Evolutionary conservation across 2,113 vertebrate genomes (phyloP).

Genomic region (Monopterus albus): DNA sequence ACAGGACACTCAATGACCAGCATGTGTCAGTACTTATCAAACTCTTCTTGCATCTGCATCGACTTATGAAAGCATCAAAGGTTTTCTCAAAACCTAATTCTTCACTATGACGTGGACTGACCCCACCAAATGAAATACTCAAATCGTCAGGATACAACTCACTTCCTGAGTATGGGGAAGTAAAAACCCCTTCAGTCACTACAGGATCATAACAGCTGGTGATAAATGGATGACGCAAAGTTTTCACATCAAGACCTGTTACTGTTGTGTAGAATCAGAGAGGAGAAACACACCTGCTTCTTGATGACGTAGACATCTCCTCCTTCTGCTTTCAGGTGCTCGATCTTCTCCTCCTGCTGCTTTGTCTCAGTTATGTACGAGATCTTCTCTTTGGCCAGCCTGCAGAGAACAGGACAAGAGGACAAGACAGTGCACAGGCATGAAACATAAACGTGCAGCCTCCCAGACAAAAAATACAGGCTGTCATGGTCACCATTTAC

Average conservation of each 20-base stretch:
- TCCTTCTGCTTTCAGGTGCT: constrained; percentile 90
- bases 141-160: constrained; percentile 27
- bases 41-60: constrained; percentile 74
- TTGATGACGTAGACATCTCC: constrained; percentile 91
- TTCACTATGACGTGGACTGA: constrained; percentile 61
- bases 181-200: neutral
- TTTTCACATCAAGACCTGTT: neutral
- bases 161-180: constrained; percentile 8
- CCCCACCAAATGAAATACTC: constrained; percentile 59
- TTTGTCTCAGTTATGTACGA: constrained; percentile 92
- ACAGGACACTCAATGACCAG: constrained; percentile 71
- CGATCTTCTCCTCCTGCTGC: constrained; percentile 93
- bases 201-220: neutral
- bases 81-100: constrained; percentile 67
- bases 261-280: neutral
- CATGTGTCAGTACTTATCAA: constrained; percentile 80
- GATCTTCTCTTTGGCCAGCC: constrained; percentile 92
- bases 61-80: constrained; percentile 76
- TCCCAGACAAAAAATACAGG: constrained; percentile 33
- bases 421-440: constrained; percentile 16
- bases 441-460: constrained; percentile 33
- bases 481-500: constrained; percentile 66
- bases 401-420: constrained; percentile 66
- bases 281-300: constrained; percentile 86
- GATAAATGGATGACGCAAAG: neutral